Evolutionary conservation across 2,888 invertebrate genomes (phyloP), one percentile per base, ranked within the genome.

Genomic region (Orthosia gracilis): DNA sequence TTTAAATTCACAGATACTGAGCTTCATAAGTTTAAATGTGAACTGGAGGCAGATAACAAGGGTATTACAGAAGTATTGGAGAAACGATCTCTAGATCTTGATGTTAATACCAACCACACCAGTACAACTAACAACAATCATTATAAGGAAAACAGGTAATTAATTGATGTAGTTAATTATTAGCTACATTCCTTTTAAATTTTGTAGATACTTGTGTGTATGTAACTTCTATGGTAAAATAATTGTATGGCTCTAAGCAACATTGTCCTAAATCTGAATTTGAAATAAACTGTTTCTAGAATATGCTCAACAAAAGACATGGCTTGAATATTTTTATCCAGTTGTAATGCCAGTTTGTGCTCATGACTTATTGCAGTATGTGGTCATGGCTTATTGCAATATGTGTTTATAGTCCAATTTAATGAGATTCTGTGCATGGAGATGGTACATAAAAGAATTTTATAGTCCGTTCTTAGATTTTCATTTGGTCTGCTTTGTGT

Each of bases 31-130:
- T 99, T 99, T 94, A 99, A 99, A 95, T 99, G 99, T 97, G 99
- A 99, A 95, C 94, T 99, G 76, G 99, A 99, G 95, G 99, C 99
- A 1, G 99, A 99, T 94, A 99, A 99, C 96, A 99, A 99, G 88
- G 99, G 99, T 4, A 99, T 99, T 70, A 99, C 99, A 0, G 99
- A 99, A 95, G 97, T 99, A 65, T 94, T 99, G 82, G 99, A 99
- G 95, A 99, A 99, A 94, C 97, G 99, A 59, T 99, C 99, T 0
- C 95, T 99, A 68, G 99, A 99, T 90, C 96, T 99, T 75, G 99
- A 99, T 94, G 97, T 92, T 15, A 96, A 94, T 80, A 95, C 94
- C 7, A 96, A 95, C 73, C 95, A 96, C 80, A 94, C 92, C 0
- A 89, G 94, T 65, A 94, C 96, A 85, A 92, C 97, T 78, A 93